These are phyloP conservation scores for Solea senegalensis DNA, from an alignment of 2,113 vertebrate genomes.

Conservation along the genomic window DNA sequence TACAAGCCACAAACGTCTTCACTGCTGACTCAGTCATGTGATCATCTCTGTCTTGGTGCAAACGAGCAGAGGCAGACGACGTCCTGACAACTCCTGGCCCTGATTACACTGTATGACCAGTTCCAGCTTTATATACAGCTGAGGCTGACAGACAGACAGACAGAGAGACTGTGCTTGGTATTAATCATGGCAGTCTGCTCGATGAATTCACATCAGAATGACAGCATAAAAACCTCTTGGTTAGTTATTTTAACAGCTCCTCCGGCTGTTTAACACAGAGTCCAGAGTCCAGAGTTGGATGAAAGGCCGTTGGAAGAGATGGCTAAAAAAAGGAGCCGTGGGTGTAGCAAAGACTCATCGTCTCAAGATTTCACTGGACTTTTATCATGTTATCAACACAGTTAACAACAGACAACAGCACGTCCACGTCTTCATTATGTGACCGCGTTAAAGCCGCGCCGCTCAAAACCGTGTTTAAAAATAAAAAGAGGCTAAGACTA, in stretches of 20 bases:
- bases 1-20: background rate
- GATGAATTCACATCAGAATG: background rate
- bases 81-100: slow-evolving; percentile 15
- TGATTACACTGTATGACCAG: slow-evolving; percentile 6
- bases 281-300: slow-evolving; percentile 16
- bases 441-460: background rate
- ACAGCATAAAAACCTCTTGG: slow-evolving; percentile 2
- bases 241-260: background rate
- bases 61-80: slow-evolving; percentile 14
- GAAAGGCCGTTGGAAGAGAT: slow-evolving; percentile 3
- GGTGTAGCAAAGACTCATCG: slow-evolving; percentile 28
- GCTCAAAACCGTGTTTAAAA: background rate
- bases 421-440: background rate
- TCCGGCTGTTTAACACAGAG: slow-evolving; percentile 6
- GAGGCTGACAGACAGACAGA: slow-evolving; percentile 38
- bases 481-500: background rate
- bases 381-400: background rate
- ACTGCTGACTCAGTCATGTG: slow-evolving; percentile 6
- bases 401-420: slow-evolving; percentile 1
- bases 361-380: slow-evolving; percentile 11
- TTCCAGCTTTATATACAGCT: slow-evolving; percentile 4
- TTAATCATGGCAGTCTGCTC: background rate
- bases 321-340: slow-evolving; percentile 26
- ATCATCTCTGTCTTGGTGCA: slow-evolving; percentile 13
- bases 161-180: slow-evolving; percentile 25